phyloP scores from a whole-genome alignment of 2,113 vertebrate genomes.

The Nansenia antarctica region DNA sequence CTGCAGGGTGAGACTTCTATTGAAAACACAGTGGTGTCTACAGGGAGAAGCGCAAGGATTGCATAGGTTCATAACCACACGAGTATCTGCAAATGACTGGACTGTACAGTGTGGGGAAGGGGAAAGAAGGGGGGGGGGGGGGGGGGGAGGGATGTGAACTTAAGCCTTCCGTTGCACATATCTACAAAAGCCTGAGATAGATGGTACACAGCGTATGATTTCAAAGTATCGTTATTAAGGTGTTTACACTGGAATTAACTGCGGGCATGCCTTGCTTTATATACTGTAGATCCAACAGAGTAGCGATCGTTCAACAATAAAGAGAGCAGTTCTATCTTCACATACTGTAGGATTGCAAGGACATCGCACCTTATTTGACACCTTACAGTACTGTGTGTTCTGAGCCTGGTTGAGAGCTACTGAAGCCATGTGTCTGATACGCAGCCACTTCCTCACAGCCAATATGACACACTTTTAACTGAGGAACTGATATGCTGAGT shows the following conservation, averaged over 20 bases:
- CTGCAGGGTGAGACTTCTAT: constrained; percentile 49
- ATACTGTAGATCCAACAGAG: neutral
- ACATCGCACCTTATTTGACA: too few relatives aligned
- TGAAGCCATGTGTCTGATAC: constrained; percentile 14
- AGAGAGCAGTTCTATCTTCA: neutral
- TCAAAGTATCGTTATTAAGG: constrained; percentile 17
- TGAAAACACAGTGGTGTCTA: constrained; percentile 53
- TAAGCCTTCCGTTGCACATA: constrained; percentile 33
- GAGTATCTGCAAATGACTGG: constrained; percentile 55
- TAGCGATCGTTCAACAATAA: neutral
- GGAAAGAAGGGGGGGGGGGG: constrained; percentile 5
- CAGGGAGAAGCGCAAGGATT: constrained; percentile 64
- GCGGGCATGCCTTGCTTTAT: neutral
- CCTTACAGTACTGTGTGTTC: too few relatives aligned
- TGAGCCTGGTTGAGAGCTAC: too few relatives aligned
- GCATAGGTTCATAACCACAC: constrained; percentile 72
- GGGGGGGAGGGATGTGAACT: neutral
- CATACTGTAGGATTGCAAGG: too few relatives aligned
- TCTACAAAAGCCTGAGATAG: constrained; percentile 14
- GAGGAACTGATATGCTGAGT: neutral
- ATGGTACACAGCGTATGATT: constrained; percentile 9
- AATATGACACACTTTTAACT: neutral
- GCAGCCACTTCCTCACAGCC: neutral
- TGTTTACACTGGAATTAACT: constrained; percentile 40
- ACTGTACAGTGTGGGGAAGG: constrained; percentile 40